Conservation (phyloP, 2,797 vertebrate genomes). For the Sebastes diaconus region DNA sequence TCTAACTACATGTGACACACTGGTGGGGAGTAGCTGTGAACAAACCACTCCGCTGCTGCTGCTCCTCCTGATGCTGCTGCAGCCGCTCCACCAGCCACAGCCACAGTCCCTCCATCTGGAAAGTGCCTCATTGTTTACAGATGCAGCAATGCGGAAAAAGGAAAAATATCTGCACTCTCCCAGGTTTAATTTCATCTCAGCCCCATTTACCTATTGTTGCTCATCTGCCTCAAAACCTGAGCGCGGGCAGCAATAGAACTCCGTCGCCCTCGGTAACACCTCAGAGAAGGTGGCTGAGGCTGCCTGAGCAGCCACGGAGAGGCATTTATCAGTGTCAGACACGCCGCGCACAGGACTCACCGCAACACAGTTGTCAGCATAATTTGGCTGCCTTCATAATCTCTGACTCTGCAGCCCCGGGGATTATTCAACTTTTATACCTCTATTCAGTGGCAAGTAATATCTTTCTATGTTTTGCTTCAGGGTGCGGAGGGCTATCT, state of each 20-base stretch:
- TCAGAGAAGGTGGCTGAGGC: constrained; percentile 50
- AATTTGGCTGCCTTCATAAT: constrained; percentile 73
- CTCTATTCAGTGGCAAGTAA: constrained; percentile 65
- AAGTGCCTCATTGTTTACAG: constrained; percentile 63
- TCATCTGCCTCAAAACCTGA: constrained; percentile 56
- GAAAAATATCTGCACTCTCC: constrained; percentile 53
- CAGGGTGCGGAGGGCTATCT: constrained; percentile 48
- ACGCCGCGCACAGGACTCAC: constrained; percentile 51
- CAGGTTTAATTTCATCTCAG: constrained; percentile 62
- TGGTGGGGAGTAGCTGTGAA: constrained; percentile 62
- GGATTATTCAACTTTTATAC: constrained; percentile 74
- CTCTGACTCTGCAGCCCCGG: constrained; percentile 64
- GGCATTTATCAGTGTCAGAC: constrained; percentile 78
- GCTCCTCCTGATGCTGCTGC: constrained; percentile 13
- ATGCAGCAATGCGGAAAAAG: constrained; percentile 68
- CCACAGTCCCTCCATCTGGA: constrained; percentile 42
- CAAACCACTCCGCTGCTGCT: constrained; percentile 39
- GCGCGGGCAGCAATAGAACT: constrained; percentile 45
- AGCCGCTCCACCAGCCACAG: constrained; percentile 38
- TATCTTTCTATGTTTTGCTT: constrained; percentile 61
- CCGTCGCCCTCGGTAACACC: constrained; percentile 53
- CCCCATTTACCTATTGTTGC: constrained; percentile 62
- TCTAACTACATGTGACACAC: constrained; percentile 73
- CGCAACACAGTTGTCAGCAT: constrained; percentile 77
- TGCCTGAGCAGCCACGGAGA: constrained; percentile 55